Base-by-base conservation (phyloP, 2,888 invertebrate species). In the Zootermopsis nevadensis region DNA sequence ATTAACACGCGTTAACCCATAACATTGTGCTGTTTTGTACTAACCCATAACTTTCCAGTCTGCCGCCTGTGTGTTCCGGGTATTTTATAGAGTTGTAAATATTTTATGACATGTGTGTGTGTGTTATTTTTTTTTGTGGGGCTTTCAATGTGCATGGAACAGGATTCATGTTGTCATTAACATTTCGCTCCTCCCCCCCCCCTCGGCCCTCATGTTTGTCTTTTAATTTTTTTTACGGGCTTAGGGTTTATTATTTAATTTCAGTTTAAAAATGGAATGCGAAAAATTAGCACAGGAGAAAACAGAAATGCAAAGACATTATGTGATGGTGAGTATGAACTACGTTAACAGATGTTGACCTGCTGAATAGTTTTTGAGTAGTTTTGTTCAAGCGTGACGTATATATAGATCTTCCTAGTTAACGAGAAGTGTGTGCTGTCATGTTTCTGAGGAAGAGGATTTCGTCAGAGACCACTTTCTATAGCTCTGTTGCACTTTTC, bases 261-360 rank as follows among this genome's bases (percentile, higher is more conserved):
- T 85, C 92, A 95, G 95, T 90, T 91, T 95, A 89, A 95, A 96
- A 91, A 91, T 95, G 92, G 96, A 96, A 91, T 93, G 95, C 90
- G 96, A 96, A 90, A 96, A 96, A 91, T 91, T 96, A 89, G 94
- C 94, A 86, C 94, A 94, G 89, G 96, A 96, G 91, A 96, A 96
- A 91, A 95, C 95, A 86, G 95, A 96, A 91, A 95, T 96, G 94
- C 96, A 96, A 90, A 91, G 96, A 89, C 95, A 96, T 91, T 96
- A 96, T 91, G 95, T 96, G 86, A 95, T 96, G 95, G 95, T 95
- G 91, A 93, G 94, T 92, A 84, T 72, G 69, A 76, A 22, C 8
- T 82, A n/a, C 31, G 30, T 2, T 19, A 38, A 80, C 4, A 0
- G 30, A 15, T 60, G n/a, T 15, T 69, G 31, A 24, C 27, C 22